A percentile compares a stretch with the other conserved stretches of the same genome.
Conservation (phyloP, 2,113 vertebrate species). For the Scatophagus argus region DNA sequence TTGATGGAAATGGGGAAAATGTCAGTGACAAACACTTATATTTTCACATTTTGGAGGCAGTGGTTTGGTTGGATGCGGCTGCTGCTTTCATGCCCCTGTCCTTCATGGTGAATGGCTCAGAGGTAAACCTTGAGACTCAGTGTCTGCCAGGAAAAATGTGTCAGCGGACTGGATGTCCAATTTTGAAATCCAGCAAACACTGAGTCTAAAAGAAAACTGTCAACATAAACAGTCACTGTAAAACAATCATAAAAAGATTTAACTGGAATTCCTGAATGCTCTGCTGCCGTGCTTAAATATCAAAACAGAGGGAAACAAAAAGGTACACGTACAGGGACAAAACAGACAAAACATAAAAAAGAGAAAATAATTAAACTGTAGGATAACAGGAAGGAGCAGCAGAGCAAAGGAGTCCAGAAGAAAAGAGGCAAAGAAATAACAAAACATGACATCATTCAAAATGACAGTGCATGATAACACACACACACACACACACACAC, state of each 20-base stretch:
- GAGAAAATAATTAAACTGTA: slow-evolving; percentile 29
- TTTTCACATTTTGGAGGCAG: slow-evolving; percentile 24
- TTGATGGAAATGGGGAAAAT: slow-evolving; percentile 16
- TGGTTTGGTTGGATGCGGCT: slow-evolving; percentile 28
- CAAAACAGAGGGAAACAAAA: slow-evolving; percentile 45
- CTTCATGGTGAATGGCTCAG: slow-evolving; percentile 69
- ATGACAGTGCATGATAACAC: slow-evolving; percentile 78
- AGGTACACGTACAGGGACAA: slow-evolving; percentile 37
- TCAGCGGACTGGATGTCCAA: slow-evolving; percentile 25
- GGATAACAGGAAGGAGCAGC: slow-evolving; percentile 54
- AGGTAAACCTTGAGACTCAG: slow-evolving; percentile 77
- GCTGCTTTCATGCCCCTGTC: slow-evolving; percentile 78
- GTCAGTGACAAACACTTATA: not conserved
- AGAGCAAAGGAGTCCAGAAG: slow-evolving; percentile 76
- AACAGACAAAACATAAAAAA: slow-evolving; percentile 2
- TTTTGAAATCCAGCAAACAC: slow-evolving; percentile 76
- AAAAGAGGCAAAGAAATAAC: slow-evolving; percentile 69
- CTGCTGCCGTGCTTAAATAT: slow-evolving; percentile 69
- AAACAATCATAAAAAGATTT: slow-evolving; percentile 55
- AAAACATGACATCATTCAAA: slow-evolving; percentile 76
- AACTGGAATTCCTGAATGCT: slow-evolving; percentile 77
- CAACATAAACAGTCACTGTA: slow-evolving; percentile 57
- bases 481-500: slow-evolving; percentile 26
- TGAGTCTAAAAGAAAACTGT: slow-evolving; percentile 66
- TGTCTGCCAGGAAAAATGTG: slow-evolving; percentile 70